These are phyloP conservation scores for Muschampia plurimacula DNA, from an alignment of 2,888 invertebrate genomes.

Conservation along the genomic window DNA sequence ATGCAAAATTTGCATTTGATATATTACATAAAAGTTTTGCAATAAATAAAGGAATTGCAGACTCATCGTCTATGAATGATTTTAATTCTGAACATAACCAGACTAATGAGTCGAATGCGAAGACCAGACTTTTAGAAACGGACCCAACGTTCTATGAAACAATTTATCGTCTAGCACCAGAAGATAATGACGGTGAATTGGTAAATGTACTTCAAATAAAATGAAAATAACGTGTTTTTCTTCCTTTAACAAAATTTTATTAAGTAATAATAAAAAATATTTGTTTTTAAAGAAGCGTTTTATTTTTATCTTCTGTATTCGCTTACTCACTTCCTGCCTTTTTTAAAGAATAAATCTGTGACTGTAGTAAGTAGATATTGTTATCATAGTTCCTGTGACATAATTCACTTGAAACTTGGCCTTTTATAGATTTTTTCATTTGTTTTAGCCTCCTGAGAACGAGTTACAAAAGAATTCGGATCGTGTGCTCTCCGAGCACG, in stretches of 20 bases:
- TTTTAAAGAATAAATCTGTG: slow-evolving; percentile 10
- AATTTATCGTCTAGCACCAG: slow-evolving; percentile 68
- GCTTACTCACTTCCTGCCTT: slow-evolving; percentile 3
- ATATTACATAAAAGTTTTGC: slow-evolving; percentile 70
- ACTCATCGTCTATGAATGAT: slow-evolving; percentile 75
- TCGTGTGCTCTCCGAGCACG: slow-evolving; percentile 96
- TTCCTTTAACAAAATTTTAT: background rate
- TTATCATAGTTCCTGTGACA: slow-evolving; percentile 27
- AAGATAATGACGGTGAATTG: slow-evolving; percentile 60
- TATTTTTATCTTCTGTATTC: slow-evolving; percentile 2
- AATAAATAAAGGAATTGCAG: slow-evolving; percentile 60
- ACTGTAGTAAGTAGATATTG: slow-evolving; percentile 42
- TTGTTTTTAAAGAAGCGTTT: slow-evolving; percentile 1
- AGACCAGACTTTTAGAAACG: slow-evolving; percentile 46
- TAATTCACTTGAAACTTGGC: slow-evolving; percentile 22
- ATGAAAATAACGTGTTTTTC: background rate
- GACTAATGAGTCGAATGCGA: slow-evolving; percentile 47
- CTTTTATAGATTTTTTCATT: slow-evolving; percentile 46
- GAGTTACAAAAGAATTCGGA: slow-evolving; percentile 95
- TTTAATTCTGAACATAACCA: slow-evolving; percentile 53
- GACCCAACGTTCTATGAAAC: slow-evolving; percentile 55
- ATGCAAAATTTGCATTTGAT: slow-evolving; percentile 70
- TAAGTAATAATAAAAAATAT: background rate
- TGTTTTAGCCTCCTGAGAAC: slow-evolving; percentile 96
- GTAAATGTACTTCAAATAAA: slow-evolving; percentile 58